Evolutionary conservation across 64 coral and sea anemone genomes (phyloP).

Genomic region (Astreopora myriophthalma): DNA sequence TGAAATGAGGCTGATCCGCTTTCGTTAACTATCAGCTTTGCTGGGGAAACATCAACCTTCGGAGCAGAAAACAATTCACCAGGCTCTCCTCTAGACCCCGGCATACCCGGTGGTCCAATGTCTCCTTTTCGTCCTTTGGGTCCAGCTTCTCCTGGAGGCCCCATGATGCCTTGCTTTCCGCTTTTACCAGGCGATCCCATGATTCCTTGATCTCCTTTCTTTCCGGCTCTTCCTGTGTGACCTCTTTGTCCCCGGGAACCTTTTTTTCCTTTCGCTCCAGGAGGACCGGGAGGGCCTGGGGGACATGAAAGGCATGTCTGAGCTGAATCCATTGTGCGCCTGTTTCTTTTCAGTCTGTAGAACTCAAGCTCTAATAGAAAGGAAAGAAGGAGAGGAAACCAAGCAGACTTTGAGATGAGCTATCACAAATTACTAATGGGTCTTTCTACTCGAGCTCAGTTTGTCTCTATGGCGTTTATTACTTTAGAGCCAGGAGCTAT

Average conservation of each 20-base stretch:
- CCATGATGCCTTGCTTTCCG: constrained; percentile 1
- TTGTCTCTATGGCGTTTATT: too few species aligned
- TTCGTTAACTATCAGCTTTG: constrained; percentile 15
- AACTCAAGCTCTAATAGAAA: too few species aligned
- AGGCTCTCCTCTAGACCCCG: constrained; percentile 2
- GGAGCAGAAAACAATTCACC: constrained; percentile 17
- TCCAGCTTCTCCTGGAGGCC: neutral
- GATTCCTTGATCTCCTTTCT: neutral
- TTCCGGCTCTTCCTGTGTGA: neutral
- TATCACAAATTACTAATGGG: too few species aligned
- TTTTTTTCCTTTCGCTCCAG: neutral
- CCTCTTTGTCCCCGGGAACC: constrained; percentile 1
- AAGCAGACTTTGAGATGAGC: too few species aligned
- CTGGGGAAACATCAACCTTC: neutral
- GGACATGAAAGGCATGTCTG: neutral
- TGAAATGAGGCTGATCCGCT: constrained; percentile 12
- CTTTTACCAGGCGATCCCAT: constrained; percentile 20
- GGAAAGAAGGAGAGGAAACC: too few species aligned
- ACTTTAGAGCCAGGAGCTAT: too few species aligned
- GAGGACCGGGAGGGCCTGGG: neutral
- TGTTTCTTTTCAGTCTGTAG: too few species aligned
- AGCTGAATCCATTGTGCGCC: too few species aligned
- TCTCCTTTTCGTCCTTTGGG: neutral
- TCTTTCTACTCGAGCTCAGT: too few species aligned
- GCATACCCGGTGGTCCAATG: neutral